Evolutionary conservation across 1,140 invertebrate species (phyloP), one percentile per base, ranked within the genome.

Genomic region (Prorops nasuta): DNA sequence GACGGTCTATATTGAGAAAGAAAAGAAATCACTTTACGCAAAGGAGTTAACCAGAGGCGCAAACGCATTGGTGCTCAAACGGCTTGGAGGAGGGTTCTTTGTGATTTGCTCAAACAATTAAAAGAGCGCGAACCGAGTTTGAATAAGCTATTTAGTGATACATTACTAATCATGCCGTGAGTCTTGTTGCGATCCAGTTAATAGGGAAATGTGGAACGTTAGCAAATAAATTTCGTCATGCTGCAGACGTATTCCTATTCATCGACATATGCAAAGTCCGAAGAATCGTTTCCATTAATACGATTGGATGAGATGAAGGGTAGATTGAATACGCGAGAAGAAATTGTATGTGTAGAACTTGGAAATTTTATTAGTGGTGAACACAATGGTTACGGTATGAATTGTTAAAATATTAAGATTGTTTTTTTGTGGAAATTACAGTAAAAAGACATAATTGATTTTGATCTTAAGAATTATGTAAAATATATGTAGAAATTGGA

Each of bases 21-120:
- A 50, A 51, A 57, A 28, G 54, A 58, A 67, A 62, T 56, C 66
- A 69, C 63, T 69, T 69, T 61, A 51, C 67, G 49, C 24, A 34
- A 37, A 57, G 40, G 43, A 36, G 57, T 63, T 72, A 74, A 74
- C 43, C 32, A 68, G 59, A 57, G 40, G 51, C 48, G 62, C 51
- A 72, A 67, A 72, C 53, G 54, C 46, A 28, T 36, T 39, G 8
- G 10, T 6, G 24, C 4, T 4, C 24, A 6, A 4, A 28, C 10
- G 4, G 4, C 4, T 10, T 4, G 10, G 24, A 4, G 24, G 15
- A 12, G 18, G 8, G 34, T 16, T 40, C 49, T 19, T 10, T 39
- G 48, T 31, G 20, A 44, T 64, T 58, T 54, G 60, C 38, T 49
- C 36, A 62, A 60, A 64, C 54, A 20, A 24, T 56, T 61, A 56